Evolutionary conservation across 2,113 vertebrate genomes (phyloP), one percentile per base, ranked within the genome.

Genomic region (Callorhinus ursinus): DNA sequence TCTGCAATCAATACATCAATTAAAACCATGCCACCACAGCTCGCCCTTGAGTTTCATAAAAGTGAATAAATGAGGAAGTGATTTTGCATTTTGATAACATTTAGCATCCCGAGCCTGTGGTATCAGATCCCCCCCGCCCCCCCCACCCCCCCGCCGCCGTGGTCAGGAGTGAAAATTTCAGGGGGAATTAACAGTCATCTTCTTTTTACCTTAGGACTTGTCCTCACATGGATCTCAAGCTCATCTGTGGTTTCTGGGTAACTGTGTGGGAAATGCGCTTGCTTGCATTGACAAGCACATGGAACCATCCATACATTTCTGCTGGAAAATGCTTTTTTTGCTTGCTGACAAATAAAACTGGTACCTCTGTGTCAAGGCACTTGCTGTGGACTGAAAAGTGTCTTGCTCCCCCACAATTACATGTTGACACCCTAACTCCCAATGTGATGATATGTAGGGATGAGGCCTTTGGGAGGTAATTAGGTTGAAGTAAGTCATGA

Each of bases 1-100:
- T 94, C n/a, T 96, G 83, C 86, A 97, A 98, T 98, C 97, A 87
- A 98, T 98, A 94, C 24, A 98, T 98, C 97, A 98, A 96, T 98
- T 98, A 97, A 98, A 98, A 98, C 94, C 26, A 63, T 92, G 53
- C 84, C 83, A 95, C 96, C 84, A 96, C 94, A 69, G 97, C 61
- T 97, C 98, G 97, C 96, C 97, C 98, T 98, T 98, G 86, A 97
- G 57, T 59, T 91, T 67, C 89, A 96, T 55, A 88, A 84, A 90
- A 90, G 67, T 88, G 96, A 97, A 97, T 1, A 12, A 95, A 97
- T 77, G 53, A 97, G 82, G 93, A 96, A 79, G 0, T 16, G 53
- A 96, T 86, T 95, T 92, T 95, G 84, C 74, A 94, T 88, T 93
- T 72, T 82, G 80, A 79, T 88, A 89, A 55, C 74, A 53, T 21